Evolutionary conservation across 2,888 invertebrate species (phyloP), one percentile per base, ranked within the genome.

Genomic region (Sinohyriopsis cumingii): DNA sequence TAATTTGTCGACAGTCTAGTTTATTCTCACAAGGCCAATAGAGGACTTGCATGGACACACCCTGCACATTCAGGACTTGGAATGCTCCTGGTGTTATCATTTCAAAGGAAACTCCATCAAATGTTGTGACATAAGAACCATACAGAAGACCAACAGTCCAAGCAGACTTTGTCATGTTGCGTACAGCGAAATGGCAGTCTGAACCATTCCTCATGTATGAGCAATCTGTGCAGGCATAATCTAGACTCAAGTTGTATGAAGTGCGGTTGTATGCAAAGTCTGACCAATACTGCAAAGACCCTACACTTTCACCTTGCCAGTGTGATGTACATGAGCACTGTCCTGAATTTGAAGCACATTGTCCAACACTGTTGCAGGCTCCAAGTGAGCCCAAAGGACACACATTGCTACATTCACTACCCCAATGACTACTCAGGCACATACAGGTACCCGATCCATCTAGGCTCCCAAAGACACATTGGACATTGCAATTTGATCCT

Each of bases 361-460:
- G 55, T 22, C 84, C 84, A n/a, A 71, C 61, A 12, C 65, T 57
- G 65, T 79, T 81, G 60, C 84, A 84, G 4, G 75, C 73, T 22
- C 82, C 82, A 57, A 56, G 55, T 7, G 60, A 22, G 15, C 77
- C 80, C 12, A 73, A 63, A 22, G 77, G 79, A 70, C 84, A 84
- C n/a, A 70, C 62, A 22, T 66, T 28, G n/a, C 64, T 61, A 71
- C 86, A 86, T 9, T 67, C 53, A 6, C 33, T 18, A 24, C 86
- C 86, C 75, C 76, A 83, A 69, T 78, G 77, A 6, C 77, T 75
- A 12, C 73, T 62, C n/a, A 70, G 70, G 63, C 84, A 84, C 6
- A 71, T 65, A 71, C 84, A 84, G 1, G 62, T 63, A 24, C 62
- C 68, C 19, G 55, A 63, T 5, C 67, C 62, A 6, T 55, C 22